A percentile compares a stretch with the other conserved stretches of the same genome.
Evolutionary conservation across 2,888 invertebrate species (phyloP).

Genomic region (Ophioninae sp.): DNA sequence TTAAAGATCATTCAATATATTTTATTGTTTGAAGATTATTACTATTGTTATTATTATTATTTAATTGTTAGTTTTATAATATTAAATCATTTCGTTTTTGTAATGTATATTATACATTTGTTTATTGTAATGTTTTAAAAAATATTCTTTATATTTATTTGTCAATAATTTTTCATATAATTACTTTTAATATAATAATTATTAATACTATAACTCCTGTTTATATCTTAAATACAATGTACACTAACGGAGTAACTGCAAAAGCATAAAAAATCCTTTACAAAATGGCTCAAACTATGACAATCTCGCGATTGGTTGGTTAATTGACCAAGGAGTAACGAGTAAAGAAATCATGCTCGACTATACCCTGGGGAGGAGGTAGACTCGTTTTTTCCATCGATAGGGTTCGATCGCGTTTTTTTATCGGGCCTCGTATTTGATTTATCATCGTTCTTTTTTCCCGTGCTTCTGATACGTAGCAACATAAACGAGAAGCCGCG

Average conservation of each 20-base stretch:
- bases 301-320: not conserved
- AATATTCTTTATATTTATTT: not conserved
- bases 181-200: not conserved
- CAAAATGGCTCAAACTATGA: not conserved
- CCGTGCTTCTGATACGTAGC: not conserved
- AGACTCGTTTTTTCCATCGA: not conserved
- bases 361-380: not conserved
- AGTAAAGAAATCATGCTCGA: not conserved
- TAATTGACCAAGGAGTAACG: too few species aligned
- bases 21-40: not conserved
- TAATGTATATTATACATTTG: not conserved
- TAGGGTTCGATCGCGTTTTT: not conserved
- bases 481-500: not conserved
- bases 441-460: slow-evolving; percentile 7
- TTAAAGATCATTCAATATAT: too few species aligned
- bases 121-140: not conserved
- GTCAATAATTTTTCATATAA: not conserved
- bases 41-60: too few species aligned
- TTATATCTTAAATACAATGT: not conserved
- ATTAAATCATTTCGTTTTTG: too few species aligned
- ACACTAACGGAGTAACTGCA: not conserved
- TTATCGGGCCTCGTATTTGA: not conserved
- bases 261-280: not conserved
- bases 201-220: not conserved
- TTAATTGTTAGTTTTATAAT: too few species aligned